These are phyloP conservation scores for Eulithis testata DNA, from an alignment of 2,888 invertebrate species.

Conservation along the genomic window DNA sequence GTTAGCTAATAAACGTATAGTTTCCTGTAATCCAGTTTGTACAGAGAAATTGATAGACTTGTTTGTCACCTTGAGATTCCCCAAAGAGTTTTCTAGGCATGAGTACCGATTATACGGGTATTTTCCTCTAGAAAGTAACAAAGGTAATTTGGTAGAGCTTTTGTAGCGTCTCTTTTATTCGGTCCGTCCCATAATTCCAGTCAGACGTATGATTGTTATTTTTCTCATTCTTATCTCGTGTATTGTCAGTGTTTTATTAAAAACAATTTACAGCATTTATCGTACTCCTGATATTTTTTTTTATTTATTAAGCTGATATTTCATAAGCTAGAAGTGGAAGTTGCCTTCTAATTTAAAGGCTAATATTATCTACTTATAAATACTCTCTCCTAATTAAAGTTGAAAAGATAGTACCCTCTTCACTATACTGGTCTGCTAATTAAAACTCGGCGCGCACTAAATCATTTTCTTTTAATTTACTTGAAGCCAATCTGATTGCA, in stretches of 20 bases:
- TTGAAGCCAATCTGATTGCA: constrained; percentile 39
- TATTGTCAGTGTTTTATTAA: background rate
- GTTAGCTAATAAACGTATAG: constrained; percentile 46
- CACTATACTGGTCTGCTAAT: constrained; percentile 29
- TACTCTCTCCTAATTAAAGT: constrained; percentile 14
- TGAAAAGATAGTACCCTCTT: constrained; percentile 12
- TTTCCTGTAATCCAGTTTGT: constrained; percentile 29
- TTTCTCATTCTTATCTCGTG: background rate
- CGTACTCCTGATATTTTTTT: too few species aligned
- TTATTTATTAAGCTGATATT: too few species aligned
- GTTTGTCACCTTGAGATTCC: constrained; percentile 14
- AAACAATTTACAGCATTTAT: too few species aligned
- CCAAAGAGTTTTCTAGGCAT: constrained; percentile 5
- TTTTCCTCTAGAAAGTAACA: background rate
- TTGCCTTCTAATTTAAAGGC: too few species aligned
- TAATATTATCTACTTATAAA: too few species aligned
- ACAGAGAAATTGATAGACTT: constrained; percentile 27
- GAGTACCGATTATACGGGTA: background rate
- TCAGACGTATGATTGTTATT: background rate
- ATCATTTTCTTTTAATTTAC: constrained; percentile 42
- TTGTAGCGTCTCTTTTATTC: background rate
- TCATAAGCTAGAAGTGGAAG: too few species aligned
- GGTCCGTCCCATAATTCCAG: background rate
- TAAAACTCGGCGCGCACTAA: constrained; percentile 28
- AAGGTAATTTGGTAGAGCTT: background rate